Evolutionary conservation across 2,888 invertebrate species (phyloP).

Genomic region (Nasonovia ribisnigri): DNA sequence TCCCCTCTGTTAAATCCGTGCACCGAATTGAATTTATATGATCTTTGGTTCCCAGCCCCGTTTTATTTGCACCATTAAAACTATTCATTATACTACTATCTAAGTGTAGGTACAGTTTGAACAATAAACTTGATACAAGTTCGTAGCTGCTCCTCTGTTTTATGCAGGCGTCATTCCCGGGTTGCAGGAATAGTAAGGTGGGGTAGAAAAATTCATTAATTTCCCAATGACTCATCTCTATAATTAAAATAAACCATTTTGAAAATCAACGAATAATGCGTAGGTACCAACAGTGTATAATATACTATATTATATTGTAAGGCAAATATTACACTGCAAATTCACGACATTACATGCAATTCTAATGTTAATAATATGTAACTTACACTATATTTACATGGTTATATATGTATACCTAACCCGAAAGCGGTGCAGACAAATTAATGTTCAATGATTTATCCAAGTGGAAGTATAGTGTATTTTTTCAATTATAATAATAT

Average conservation of each 20-base stretch:
- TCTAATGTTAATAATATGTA: neutral
- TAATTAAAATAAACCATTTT: constrained; percentile 23
- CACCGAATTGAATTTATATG: neutral
- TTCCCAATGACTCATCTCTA: constrained; percentile 39
- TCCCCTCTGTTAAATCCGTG: neutral
- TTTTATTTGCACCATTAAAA: neutral
- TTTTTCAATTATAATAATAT: neutral
- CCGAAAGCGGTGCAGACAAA: neutral
- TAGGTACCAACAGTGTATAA: constrained; percentile 5
- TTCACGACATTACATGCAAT: neutral
- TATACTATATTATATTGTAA: neutral
- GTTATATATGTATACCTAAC: neutral
- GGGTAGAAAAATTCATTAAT: constrained; percentile 21
- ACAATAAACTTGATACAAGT: constrained; percentile 17
- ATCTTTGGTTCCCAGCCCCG: neutral
- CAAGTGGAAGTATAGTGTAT: neutral
- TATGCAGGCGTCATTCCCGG: neutral
- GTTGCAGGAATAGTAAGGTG: neutral
- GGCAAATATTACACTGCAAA: neutral
- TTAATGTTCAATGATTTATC: neutral
- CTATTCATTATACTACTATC: neutral
- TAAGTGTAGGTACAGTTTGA: neutral
- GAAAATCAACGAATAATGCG: neutral
- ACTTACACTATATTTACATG: neutral
- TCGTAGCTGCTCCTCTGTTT: neutral